Evolutionary conservation across 2,888 invertebrate species (phyloP).

Genomic region (Ophonus ardosiacus): DNA sequence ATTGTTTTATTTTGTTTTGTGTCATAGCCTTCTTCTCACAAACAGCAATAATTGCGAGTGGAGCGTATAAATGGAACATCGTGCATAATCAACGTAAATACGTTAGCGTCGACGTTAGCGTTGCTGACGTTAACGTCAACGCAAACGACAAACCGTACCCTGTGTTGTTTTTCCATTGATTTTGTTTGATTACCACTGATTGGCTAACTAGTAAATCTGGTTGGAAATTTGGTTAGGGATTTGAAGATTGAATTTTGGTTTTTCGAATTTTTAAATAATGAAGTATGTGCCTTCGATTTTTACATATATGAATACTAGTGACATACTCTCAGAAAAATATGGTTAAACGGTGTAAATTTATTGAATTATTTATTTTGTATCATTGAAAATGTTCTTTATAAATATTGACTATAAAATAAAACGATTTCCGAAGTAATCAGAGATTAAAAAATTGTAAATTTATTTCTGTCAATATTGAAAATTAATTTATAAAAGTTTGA

Average conservation of each 20-base stretch:
- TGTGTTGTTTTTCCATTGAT: conserved; percentile 21
- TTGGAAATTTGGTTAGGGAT: background rate
- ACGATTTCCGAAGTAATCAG: background rate
- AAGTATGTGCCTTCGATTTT: too few species aligned
- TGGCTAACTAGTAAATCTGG: background rate
- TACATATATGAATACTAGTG: background rate
- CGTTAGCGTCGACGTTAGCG: conserved; percentile 5
- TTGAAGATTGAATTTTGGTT: background rate
- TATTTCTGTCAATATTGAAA: background rate
- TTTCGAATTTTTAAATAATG: background rate
- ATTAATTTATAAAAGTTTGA: background rate
- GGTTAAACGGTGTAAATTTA: too few species aligned
- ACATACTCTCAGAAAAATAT: too few species aligned
- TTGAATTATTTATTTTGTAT: background rate
- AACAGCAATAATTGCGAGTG: conserved; percentile 34
- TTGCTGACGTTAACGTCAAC: conserved; percentile 7
- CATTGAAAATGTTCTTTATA: background rate
- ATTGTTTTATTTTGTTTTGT: background rate
- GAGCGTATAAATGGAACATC: conserved; percentile 11
- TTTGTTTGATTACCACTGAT: conserved; percentile 16
- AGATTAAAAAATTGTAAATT: background rate
- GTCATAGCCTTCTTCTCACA: conserved; percentile 18
- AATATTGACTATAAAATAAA: background rate
- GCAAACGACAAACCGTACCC: background rate
- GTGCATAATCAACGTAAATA: conserved; percentile 49